These are phyloP conservation scores for Psittacula echo DNA, from an alignment of 2,797 vertebrate species.

Conservation along the genomic window DNA sequence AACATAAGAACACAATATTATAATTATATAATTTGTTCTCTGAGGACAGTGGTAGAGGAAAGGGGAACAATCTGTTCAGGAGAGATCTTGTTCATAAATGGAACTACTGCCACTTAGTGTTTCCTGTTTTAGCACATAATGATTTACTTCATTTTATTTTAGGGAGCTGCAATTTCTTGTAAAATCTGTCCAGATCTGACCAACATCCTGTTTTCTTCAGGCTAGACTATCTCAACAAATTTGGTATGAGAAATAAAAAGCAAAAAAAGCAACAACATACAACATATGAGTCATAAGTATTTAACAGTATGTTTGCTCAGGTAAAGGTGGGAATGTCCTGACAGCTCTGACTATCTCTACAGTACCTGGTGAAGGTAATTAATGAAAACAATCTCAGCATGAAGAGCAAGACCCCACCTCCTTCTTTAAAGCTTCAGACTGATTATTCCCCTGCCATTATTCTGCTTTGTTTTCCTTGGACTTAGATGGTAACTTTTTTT, in stretches of 20 bases:
- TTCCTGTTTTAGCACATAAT: neutral
- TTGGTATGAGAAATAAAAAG: neutral
- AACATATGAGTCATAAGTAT: neutral
- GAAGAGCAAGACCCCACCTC: neutral
- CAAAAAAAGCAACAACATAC: neutral
- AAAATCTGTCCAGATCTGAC: neutral
- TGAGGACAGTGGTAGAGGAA: neutral
- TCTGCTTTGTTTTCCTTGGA: neutral
- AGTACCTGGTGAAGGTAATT: neutral
- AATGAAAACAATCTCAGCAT: neutral
- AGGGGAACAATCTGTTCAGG: neutral
- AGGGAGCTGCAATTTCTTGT: neutral
- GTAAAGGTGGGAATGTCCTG: neutral
- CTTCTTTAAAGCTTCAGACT: neutral
- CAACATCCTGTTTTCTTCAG: constrained; percentile 53
- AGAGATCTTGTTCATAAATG: constrained; percentile 1
- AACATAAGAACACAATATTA: neutral
- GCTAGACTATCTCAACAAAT: neutral
- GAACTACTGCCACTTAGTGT: neutral
- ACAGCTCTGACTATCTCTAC: neutral
- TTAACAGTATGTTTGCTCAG: constrained; percentile 7
- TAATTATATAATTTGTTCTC: neutral
- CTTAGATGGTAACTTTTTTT: neutral
- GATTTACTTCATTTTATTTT: constrained; percentile 24
- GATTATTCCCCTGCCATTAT: neutral